These are phyloP conservation scores for Drosophila borborema DNA, from an alignment of 2,888 invertebrate species.

Conservation along the genomic window DNA sequence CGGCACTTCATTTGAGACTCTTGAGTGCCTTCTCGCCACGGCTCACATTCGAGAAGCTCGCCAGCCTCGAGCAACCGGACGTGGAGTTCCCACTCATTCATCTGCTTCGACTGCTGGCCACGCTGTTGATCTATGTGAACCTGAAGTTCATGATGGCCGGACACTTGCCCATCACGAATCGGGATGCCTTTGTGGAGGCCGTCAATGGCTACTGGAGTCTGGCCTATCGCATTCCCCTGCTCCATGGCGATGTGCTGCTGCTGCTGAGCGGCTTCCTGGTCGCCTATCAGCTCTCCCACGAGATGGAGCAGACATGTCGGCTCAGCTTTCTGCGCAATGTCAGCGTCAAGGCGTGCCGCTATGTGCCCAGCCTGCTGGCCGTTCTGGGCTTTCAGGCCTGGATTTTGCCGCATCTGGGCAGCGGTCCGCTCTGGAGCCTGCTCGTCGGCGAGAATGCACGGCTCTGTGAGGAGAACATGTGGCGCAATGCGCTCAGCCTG, in stretches of 20 bases:
- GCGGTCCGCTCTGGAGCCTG: constrained; percentile 89
- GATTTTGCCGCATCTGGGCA: constrained; percentile 88
- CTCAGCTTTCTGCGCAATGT: constrained; percentile 87
- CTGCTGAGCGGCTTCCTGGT: constrained; percentile 89
- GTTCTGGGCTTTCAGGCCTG: constrained; percentile 89
- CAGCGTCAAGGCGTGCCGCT: constrained; percentile 87
- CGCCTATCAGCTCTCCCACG: constrained; percentile 87
- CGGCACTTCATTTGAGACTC: constrained; percentile 52
- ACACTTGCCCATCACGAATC: constrained; percentile 88
- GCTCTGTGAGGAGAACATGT: constrained; percentile 88
- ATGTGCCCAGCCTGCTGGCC: constrained; percentile 88
- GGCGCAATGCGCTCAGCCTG: constrained; percentile 89
- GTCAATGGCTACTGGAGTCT: constrained; percentile 86
- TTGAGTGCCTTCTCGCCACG: constrained; percentile 89
- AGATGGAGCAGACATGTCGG: constrained; percentile 86
- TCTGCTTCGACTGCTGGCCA: constrained; percentile 89
- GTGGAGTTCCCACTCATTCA: constrained; percentile 89
- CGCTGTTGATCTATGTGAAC: constrained; percentile 88
- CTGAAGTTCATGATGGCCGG: constrained; percentile 89
- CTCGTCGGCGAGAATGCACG: constrained; percentile 88
- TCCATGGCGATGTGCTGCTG: constrained; percentile 89
- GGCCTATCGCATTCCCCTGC: constrained; percentile 88
- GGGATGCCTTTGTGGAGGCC: constrained; percentile 85
- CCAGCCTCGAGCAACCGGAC: constrained; percentile 86
- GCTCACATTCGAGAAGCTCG: constrained; percentile 87